Base-by-base conservation (phyloP, 1,140 invertebrate species). In the Drosophila tani region DNA sequence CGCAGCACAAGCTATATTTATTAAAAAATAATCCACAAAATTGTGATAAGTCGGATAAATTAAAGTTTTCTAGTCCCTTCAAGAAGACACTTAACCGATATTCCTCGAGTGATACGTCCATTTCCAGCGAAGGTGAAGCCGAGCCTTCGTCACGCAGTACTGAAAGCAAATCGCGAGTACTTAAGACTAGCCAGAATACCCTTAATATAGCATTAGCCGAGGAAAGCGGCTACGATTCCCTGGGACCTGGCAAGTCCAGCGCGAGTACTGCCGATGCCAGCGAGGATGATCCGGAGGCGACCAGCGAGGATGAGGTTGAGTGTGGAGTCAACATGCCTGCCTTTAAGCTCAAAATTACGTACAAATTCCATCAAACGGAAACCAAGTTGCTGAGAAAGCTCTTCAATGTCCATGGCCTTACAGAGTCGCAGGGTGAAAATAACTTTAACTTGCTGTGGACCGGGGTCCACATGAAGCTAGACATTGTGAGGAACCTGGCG, bases 391-490 rank as follows among this genome's bases (percentile, higher is more conserved):
- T 97, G 35, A 94, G 95, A 73, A 95, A 96, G 75, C 93, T 97
- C 49, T 94, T 97, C 7, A 95, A 96, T 82, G 95, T 96, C 15
- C 96, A 97, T 92, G 96, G 96, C 6, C 93, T 97, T 21, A 93
- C 93, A 29, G 96, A 97, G 93, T 94, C 95, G 41, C 92, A 94
- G 79, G 60, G 92, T 3, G 94, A 95, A 51, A 94, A 95, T 43
- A 96, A 97, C 91, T 98, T 96, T 92, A 98, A 98, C 92, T 92
- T 99, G 29, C 86, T 98, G 17, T 99, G 98, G 98, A 97, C 97
- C 49, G 97, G 97, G 17, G 95, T 96, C 29, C 97, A 98, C 93
- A 96, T 98, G 6, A 98, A 98, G 92, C 97, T 98, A 38, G 97
- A 98, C 91, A 95, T 96, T 7, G 93, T 98, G 24, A 94, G 97